Evolutionary conservation across 1,140 invertebrate species (phyloP), one percentile per base, ranked within the genome.

Genomic region (Caerostris darwini): DNA sequence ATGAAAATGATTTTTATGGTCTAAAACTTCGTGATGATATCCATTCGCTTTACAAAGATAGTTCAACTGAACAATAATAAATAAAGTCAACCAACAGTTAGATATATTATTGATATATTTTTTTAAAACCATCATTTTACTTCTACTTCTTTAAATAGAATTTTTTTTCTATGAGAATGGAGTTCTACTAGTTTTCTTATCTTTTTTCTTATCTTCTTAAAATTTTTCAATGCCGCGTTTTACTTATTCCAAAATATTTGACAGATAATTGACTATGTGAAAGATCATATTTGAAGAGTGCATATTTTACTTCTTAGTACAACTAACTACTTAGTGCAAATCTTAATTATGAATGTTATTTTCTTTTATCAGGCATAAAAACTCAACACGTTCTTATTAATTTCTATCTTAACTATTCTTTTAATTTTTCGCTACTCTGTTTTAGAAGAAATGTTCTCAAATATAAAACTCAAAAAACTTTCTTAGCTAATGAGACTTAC

Each of bases 21-120:
- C 92, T 53, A 93, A 61, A 50, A 93, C 85, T 53, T 86, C 85
- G 57, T 93, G 85, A 12, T 93, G 69, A 81, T 88, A 93, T 50
- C 59, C 92, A 88, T 34, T 7, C 7, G 61, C 81, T 17, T n/a
- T 19, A 61, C 54, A 59, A 50, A 50, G 34, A 14, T 17, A 12
- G 7, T 64, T 88, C 3, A 77, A 34, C 34, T 53, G 12, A 77
- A 77, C 34, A 53, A 53, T 50, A 8, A 77, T 0, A 7, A 50
- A 10, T 50, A 77, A 34, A 53, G 34, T 77, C 34, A 77, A 77
- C 10, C 34, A 50, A 53, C 14, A 77, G 53, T 17, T 67, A n/a
- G 61, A 0, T 17, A 67, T 12, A 67, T 5, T 17, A 6, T 17
- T 12, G 6, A 17, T 67, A 67, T 67, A 14, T n/a, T n/a, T n/a